phyloP scores from a whole-genome alignment of 1,140 invertebrate species.

The Plutomurus gul region DNA sequence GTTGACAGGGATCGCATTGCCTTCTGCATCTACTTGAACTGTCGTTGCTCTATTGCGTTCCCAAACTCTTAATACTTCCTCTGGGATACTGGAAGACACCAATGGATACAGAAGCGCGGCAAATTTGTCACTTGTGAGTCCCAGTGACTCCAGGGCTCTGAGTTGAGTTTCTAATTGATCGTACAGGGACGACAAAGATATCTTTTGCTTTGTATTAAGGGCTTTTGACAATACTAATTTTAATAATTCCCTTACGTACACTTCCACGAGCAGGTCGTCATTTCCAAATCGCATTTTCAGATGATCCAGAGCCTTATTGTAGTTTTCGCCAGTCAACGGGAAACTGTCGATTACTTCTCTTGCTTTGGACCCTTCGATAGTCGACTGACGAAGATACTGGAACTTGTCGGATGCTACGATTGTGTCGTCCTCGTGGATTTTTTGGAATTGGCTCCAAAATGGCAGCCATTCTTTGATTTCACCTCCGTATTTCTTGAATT shows the following conservation, averaged over 20 bases:
- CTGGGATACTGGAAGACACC: constrained; percentile 55
- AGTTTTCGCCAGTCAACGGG: constrained; percentile 1
- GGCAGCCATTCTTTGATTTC: constrained; percentile 54
- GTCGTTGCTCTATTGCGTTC: constrained; percentile 40
- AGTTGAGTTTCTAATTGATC: constrained; percentile 52
- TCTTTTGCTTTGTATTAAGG: not conserved
- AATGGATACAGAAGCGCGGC: constrained; percentile 56
- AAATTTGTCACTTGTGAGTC: constrained; percentile 56
- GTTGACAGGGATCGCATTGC: not conserved
- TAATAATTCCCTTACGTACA: constrained; percentile 34
- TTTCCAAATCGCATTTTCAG: constrained; percentile 47
- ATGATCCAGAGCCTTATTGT: constrained; percentile 43
- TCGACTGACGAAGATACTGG: constrained; percentile 34
- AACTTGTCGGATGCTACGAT: constrained; percentile 49
- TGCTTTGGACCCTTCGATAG: constrained; percentile 40
- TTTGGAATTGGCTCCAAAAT: constrained; percentile 56
- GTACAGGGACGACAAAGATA: constrained; percentile 45
- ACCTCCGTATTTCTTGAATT: constrained; percentile 54
- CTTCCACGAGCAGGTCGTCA: constrained; percentile 12
- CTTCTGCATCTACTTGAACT: not conserved
- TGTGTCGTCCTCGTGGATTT: constrained; percentile 53
- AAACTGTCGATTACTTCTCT: constrained; percentile 34
- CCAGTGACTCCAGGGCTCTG: constrained; percentile 56
- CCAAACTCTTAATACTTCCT: constrained; percentile 55
- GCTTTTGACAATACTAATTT: not conserved